Base-by-base conservation (phyloP, 2,113 vertebrate genomes). In the Eolophus roseicapilla region DNA sequence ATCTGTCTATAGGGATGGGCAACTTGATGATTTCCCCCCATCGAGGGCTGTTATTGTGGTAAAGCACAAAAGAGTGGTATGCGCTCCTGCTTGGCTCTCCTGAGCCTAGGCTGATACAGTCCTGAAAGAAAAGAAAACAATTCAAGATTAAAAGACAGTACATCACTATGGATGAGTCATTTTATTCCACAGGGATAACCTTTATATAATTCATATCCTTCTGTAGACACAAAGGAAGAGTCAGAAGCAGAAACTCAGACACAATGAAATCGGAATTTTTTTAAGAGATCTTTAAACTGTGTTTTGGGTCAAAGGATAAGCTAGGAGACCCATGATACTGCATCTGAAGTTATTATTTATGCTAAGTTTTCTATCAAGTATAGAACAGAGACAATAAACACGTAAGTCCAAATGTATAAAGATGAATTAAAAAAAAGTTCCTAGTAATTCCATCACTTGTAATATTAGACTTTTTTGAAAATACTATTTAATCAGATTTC, bases 1-100 rank as follows among this genome's bases (percentile, higher is more conserved):
- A 99, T 57, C 99, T 97, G 94, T 99, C 99, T 46, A 99, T 98
- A 77, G 99, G 99, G 94, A 99, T 99, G 82, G 99, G 99, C 78
- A 99, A 96, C 81, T 99, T 99, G 97, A 99, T 98, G 97, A 99
- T 98, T 96, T 99, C 99, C 19, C 99, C 99, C 99, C 99, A 99
- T 62, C 99, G 99, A 62, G 99, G 99, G 93, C 98, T 98, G 92
- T 99, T 99, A 94, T 98, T 99, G 98, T 99, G 99, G 97, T 99
- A 99, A 50, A 99, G 98, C 88, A 99, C 99, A 11, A 99, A 99
- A 7, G 99, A 99, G 95, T 99, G 99, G 92, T 99, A 99, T 18
- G 99, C 98, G 14, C 98, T 98, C 90, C 98, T 97, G 93, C 97
- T 98, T 7, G 99, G 98, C 96, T 99, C 99, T 49, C 99, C 99